Evolutionary conservation across 2,888 invertebrate species (phyloP).

Genomic region (Amblyteles armatorius): DNA sequence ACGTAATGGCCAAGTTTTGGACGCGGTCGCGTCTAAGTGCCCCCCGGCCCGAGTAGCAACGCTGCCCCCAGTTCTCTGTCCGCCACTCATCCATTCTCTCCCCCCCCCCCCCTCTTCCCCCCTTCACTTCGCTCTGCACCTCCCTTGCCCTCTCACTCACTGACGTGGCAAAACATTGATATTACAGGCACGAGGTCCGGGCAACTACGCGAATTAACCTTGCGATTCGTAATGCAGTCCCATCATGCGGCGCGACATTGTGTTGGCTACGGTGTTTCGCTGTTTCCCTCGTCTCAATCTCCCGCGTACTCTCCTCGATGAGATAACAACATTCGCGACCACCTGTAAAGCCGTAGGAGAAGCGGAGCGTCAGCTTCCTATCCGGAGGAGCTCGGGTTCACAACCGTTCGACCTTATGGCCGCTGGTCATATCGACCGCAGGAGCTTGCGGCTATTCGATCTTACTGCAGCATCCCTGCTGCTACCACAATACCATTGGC

Average conservation of each 20-base stretch:
- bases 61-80: slow-evolving; percentile 57
- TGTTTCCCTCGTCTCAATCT: not conserved
- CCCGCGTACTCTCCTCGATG: not conserved
- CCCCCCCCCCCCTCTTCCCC: slow-evolving; percentile 27
- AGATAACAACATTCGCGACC: slow-evolving; percentile 23
- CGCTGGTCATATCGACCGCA: not conserved
- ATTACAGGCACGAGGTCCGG: slow-evolving; percentile 29
- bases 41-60: slow-evolving; percentile 66
- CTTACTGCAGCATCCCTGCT: not conserved
- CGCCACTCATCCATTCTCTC: slow-evolving; percentile 63
- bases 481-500: not conserved
- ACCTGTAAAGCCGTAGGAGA: slow-evolving; percentile 6
- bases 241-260: slow-evolving; percentile 3
- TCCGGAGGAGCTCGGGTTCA: not conserved
- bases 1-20: slow-evolving; percentile 82
- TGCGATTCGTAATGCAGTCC: slow-evolving; percentile 43
- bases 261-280: not conserved
- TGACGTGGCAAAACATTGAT: slow-evolving; percentile 62
- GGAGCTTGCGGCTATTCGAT: not conserved
- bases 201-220: slow-evolving; percentile 38
- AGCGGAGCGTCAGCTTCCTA: not conserved
- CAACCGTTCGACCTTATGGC: slow-evolving; percentile 5
- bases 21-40: slow-evolving; percentile 79
- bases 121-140: slow-evolving; percentile 37
- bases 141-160: slow-evolving; percentile 20